Percentiles rank a stretch among this genome's conserved stretches.
Conservation (phyloP, 2,888 invertebrate species). For the Lycocerus yunnanus region DNA sequence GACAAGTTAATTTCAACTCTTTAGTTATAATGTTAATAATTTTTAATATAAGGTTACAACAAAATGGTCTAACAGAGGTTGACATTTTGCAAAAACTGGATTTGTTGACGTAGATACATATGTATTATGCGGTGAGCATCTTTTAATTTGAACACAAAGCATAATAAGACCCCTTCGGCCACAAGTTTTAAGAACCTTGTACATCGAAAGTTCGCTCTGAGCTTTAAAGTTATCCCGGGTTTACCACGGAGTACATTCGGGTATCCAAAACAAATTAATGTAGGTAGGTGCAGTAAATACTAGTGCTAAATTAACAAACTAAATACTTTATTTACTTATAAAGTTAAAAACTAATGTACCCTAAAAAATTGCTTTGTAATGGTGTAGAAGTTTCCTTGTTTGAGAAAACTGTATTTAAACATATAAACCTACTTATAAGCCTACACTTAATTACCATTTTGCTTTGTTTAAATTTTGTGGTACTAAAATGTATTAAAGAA, state of each 20-base stretch:
- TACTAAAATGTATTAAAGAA: neutral
- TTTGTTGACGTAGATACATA: too few relatives aligned
- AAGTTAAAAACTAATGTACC: neutral
- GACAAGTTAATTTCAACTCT: too few relatives aligned
- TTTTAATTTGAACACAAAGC: too few relatives aligned
- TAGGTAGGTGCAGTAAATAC: neutral
- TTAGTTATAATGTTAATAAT: too few relatives aligned
- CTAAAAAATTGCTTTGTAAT: neutral
- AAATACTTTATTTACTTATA: neutral
- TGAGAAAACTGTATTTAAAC: neutral
- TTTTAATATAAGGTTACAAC: too few relatives aligned
- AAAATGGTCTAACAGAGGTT: too few relatives aligned
- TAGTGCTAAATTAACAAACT: neutral
- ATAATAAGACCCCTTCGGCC: neutral
- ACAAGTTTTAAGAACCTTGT: neutral
- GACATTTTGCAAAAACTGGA: too few relatives aligned
- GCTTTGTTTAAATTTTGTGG: neutral
- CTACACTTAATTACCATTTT: neutral
- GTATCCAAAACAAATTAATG: neutral
- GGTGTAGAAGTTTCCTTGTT: neutral
- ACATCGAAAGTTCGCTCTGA: neutral
- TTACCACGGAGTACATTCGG: neutral
- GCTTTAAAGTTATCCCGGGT: neutral
- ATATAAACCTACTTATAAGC: neutral
- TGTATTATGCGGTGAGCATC: too few relatives aligned